Conservation (phyloP, 2,797 vertebrate genomes). For the Myotis vivesi region DNA sequence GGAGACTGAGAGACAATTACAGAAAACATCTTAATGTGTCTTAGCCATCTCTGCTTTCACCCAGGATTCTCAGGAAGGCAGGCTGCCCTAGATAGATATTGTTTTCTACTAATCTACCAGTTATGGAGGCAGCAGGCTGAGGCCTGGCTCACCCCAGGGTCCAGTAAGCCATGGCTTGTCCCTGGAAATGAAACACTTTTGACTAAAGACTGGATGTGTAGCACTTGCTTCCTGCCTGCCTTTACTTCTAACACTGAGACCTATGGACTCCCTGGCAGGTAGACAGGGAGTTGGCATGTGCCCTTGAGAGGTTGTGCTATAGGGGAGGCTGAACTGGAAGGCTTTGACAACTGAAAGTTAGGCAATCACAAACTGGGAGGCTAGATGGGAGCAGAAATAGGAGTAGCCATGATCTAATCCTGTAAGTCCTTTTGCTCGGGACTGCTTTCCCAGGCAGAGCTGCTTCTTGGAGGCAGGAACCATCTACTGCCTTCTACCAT, state of each 20-base stretch:
- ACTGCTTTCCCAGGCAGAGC: conserved; percentile 21
- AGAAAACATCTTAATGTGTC: background rate
- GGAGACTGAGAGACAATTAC: conserved; percentile 8
- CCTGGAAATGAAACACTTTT: conserved; percentile 7
- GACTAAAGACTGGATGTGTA: background rate
- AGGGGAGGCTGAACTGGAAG: background rate
- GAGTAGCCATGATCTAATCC: background rate
- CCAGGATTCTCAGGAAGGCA: conserved; percentile 32
- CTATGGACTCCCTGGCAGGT: conserved; percentile 22
- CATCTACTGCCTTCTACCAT: background rate
- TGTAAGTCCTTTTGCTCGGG: background rate
- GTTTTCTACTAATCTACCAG: background rate
- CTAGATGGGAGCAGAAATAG: background rate
- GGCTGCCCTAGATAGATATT: background rate
- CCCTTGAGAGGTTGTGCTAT: conserved; percentile 19
- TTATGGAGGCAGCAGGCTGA: background rate
- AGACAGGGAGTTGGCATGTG: background rate
- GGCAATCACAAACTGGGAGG: background rate
- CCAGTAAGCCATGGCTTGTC: background rate
- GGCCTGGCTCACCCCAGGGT: background rate
- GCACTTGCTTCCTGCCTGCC: background rate
- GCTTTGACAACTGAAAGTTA: background rate
- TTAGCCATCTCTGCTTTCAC: conserved; percentile 10
- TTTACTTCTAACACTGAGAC: background rate
- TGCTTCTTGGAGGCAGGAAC: background rate